Conservation (phyloP, 2,888 invertebrate genomes). For the Hydrotaea cyrtoneurina region DNA sequence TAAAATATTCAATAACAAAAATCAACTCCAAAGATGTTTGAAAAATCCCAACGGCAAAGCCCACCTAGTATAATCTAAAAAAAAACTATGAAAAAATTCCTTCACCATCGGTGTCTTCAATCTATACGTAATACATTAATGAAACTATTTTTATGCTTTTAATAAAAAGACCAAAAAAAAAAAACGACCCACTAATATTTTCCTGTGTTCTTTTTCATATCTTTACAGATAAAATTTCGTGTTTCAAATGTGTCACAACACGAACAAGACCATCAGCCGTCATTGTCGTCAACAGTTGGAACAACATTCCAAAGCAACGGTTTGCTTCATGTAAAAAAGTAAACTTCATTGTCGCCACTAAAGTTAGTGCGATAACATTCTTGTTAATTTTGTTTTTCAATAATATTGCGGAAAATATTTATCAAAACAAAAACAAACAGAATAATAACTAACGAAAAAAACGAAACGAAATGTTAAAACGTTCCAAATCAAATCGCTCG, state of each 20-base stretch:
- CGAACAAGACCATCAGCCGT: not conserved
- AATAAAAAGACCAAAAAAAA: not conserved
- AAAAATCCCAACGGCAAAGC: no score
- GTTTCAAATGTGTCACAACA: slow-evolving; percentile 23
- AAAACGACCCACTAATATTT: no score
- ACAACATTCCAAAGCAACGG: slow-evolving; percentile 31
- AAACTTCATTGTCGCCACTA: not conserved
- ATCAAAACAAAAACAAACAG: not conserved
- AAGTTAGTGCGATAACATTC: not conserved
- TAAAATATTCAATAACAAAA: no score
- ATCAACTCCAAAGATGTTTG: no score
- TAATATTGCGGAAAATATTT: slow-evolving; percentile 35
- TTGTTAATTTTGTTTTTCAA: not conserved
- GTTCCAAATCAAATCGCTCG: slow-evolving; percentile 67
- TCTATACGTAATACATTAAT: not conserved
- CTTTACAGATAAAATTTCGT: slow-evolving; percentile 43
- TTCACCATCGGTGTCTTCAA: not conserved
- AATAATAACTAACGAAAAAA: not conserved
- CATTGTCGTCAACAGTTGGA: not conserved
- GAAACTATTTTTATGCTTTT: slow-evolving; percentile 21
- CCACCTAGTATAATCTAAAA: no score
- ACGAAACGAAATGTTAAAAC: slow-evolving; percentile 63
- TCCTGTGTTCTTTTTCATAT: slow-evolving; percentile 30
- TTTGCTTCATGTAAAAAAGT: slow-evolving; percentile 6
- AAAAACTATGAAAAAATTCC: no score